A percentile compares a stretch with the other conserved stretches of the same genome.
Conservation (phyloP, 2,888 invertebrate species). For the Linyphia triangularis region DNA sequence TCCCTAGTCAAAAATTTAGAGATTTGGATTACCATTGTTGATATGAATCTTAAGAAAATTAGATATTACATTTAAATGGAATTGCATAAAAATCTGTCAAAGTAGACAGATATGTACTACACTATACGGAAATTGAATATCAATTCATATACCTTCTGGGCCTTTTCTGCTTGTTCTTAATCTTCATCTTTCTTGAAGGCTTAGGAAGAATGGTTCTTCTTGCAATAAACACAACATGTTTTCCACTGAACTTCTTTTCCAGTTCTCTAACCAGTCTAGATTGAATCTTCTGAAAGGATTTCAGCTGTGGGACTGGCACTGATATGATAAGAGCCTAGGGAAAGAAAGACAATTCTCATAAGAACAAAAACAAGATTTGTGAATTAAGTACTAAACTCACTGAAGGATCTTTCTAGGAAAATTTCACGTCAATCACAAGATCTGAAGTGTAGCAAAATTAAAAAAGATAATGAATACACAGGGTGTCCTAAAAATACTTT, state of each 20-base stretch:
- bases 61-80: no score
- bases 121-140: no score
- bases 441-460: no score
- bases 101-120: not conserved
- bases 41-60: not conserved
- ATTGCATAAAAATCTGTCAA: not conserved
- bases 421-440: no score
- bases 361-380: not conserved
- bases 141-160: conserved; percentile 82
- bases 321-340: conserved; percentile 97
- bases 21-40: not conserved
- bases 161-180: conserved; percentile 87
- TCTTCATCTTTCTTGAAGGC: conserved; percentile 95
- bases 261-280: conserved; percentile 96
- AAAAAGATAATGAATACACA: no score
- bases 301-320: conserved; percentile 98
- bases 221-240: conserved; percentile 98
- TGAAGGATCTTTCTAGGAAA: not conserved
- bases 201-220: conserved; percentile 98
- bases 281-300: conserved; percentile 98
- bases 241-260: conserved; percentile 99
- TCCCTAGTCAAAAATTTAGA: not conserved
- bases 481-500: no score
- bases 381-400: not conserved
- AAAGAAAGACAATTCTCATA: conserved; percentile 15